A percentile compares a stretch with the other conserved stretches of the same genome.
Conservation (phyloP, 2,797 vertebrate genomes). For the Clarias pachynema region DNA sequence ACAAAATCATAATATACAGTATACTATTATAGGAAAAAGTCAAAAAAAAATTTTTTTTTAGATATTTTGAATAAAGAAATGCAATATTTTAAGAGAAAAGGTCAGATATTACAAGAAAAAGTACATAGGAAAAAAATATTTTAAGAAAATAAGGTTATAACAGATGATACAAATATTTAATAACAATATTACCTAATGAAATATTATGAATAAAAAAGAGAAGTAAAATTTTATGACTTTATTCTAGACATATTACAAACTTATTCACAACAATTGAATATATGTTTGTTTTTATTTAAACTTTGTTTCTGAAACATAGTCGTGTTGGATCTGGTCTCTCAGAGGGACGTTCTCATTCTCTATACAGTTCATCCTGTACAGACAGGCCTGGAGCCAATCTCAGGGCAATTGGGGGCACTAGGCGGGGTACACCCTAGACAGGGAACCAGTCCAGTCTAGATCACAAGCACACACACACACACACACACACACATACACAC, state of each 20-base stretch:
- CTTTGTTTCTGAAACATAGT: not conserved
- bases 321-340: not conserved
- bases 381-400: no score
- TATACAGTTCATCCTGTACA: no score
- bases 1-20: not conserved
- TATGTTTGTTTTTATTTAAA: not conserved
- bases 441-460: not conserved
- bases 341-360: no score
- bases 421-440: not conserved
- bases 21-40: not conserved
- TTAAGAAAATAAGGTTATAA: not conserved
- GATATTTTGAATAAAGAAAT: no score
- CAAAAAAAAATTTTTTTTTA: no score
- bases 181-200: not conserved
- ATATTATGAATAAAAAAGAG: not conserved
- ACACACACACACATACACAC: not conserved
- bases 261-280: not conserved
- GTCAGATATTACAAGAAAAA: not conserved
- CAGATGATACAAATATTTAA: not conserved
- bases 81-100: not conserved
- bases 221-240: not conserved
- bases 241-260: not conserved
- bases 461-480: no score
- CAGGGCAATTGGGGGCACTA: no score
- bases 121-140: no score